phyloP scores from a whole-genome alignment of 2,797 vertebrate genomes.

The Sebastes hubbsi region DNA sequence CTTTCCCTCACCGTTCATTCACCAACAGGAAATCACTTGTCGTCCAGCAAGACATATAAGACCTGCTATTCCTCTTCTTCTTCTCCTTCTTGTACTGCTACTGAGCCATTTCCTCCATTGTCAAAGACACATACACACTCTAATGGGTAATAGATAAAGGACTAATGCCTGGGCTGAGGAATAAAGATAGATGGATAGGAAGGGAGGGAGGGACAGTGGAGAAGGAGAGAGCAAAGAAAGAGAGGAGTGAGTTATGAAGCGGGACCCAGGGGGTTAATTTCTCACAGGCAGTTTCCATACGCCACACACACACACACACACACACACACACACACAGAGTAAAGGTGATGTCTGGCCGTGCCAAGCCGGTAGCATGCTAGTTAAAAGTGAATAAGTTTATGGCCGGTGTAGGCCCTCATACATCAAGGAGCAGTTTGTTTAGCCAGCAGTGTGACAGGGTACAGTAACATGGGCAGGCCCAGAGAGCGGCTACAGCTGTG shows the following conservation, averaged over 20 bases:
- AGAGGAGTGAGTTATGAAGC: constrained; percentile 76
- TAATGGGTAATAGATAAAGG: constrained; percentile 78
- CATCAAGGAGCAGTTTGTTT: constrained; percentile 92
- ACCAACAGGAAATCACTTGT: constrained; percentile 59
- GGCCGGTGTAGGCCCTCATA: constrained; percentile 86
- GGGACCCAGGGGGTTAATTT: constrained; percentile 82
- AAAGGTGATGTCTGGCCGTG: constrained; percentile 67
- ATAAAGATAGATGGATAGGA: constrained; percentile 72
- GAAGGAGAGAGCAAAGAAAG: constrained; percentile 56
- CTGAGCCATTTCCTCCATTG: constrained; percentile 59
- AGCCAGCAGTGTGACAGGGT: constrained; percentile 84
- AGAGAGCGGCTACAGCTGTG: constrained; percentile 77
- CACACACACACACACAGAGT: constrained; percentile 11
- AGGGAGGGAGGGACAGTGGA: constrained; percentile 25
- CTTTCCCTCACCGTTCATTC: constrained; percentile 30
- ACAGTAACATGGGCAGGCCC: constrained; percentile 80
- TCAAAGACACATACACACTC: constrained; percentile 58
- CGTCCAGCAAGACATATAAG: constrained; percentile 49
- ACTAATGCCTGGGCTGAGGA: constrained; percentile 68
- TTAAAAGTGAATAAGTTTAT: constrained; percentile 93
- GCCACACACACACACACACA: constrained; percentile 6
- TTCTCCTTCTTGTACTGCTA: constrained; percentile 11
- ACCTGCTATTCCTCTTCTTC: constrained; percentile 39
- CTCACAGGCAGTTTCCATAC: constrained; percentile 74
- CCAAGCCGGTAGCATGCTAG: constrained; percentile 85